These are phyloP conservation scores for Caenorhabditis inopinata DNA, from an alignment of 1,140 invertebrate genomes.

Conservation along the genomic window DNA sequence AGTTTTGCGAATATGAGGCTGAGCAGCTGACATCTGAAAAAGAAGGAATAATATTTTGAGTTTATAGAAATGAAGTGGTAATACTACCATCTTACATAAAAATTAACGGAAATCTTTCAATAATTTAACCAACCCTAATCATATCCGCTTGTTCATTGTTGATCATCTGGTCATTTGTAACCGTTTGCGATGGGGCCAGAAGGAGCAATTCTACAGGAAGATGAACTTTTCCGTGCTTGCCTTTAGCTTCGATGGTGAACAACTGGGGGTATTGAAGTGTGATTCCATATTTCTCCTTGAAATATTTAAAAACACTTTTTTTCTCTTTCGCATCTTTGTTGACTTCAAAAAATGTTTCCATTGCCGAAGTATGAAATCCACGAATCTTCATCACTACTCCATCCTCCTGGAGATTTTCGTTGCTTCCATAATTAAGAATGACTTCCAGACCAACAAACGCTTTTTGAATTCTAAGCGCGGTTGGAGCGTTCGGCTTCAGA, in stretches of 20 bases:
- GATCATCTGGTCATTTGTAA: conserved; percentile 12
- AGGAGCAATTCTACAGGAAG: neutral
- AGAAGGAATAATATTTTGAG: no score
- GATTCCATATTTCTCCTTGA: conserved; percentile 9
- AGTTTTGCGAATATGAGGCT: neutral
- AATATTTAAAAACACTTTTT: neutral
- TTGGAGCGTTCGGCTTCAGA: neutral
- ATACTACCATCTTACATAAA: no score
- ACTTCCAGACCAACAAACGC: neutral
- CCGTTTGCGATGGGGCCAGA: neutral
- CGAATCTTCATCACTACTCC: neutral
- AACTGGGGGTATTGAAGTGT: neutral
- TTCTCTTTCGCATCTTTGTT: no score
- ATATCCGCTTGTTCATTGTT: conserved; percentile 13
- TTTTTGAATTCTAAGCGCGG: neutral
- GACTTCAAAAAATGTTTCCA: neutral
- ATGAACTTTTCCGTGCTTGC: neutral
- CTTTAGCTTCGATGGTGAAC: neutral
- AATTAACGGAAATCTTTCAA: no score
- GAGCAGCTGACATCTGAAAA: neutral
- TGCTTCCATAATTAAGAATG: neutral
- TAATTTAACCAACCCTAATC: neutral
- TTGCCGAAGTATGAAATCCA: neutral
- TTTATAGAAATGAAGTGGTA: no score
- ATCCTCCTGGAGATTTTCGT: neutral